Percentiles rank a stretch among this genome's conserved stretches.
phyloP scores from a whole-genome alignment of 2,113 vertebrate genomes.

The Anseranas semipalmata region DNA sequence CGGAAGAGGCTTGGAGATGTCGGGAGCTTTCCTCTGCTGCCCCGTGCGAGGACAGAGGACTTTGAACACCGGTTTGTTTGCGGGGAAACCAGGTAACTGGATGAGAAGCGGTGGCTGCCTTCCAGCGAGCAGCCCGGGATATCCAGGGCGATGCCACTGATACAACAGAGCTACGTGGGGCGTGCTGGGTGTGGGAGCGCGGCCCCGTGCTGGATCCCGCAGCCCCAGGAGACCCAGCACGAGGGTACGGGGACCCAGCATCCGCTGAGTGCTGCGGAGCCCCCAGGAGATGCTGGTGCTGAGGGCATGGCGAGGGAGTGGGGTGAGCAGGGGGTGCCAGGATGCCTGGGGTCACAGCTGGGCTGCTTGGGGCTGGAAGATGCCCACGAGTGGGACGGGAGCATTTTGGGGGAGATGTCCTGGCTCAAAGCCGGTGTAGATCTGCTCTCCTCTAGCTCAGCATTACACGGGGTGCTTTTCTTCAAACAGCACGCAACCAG shows the following conservation, averaged over 20 bases:
- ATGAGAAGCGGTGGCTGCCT: background rate
- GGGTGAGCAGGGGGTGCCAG: background rate
- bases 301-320: fast-evolving
- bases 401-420: background rate
- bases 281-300: background rate
- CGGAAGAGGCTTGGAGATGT: background rate
- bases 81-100: conserved; percentile 53
- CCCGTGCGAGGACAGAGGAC: background rate
- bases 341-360: fast-evolving
- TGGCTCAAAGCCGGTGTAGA: background rate
- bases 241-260: background rate
- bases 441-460: background rate
- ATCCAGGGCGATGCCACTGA: background rate
- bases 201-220: background rate
- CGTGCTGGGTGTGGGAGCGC: background rate
- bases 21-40: background rate
- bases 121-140: background rate
- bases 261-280: background rate
- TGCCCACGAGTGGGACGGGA: background rate
- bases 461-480: background rate
- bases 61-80: conserved; percentile 60
- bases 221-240: too few species aligned
- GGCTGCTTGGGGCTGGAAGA: too few species aligned
- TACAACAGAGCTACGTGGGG: background rate
- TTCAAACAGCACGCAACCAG: fast-evolving